A percentile compares a stretch with the other conserved stretches of the same genome.
These are phyloP conservation scores for Morone chrysops DNA, from an alignment of 2,113 vertebrate genomes.

Conservation along the genomic window DNA sequence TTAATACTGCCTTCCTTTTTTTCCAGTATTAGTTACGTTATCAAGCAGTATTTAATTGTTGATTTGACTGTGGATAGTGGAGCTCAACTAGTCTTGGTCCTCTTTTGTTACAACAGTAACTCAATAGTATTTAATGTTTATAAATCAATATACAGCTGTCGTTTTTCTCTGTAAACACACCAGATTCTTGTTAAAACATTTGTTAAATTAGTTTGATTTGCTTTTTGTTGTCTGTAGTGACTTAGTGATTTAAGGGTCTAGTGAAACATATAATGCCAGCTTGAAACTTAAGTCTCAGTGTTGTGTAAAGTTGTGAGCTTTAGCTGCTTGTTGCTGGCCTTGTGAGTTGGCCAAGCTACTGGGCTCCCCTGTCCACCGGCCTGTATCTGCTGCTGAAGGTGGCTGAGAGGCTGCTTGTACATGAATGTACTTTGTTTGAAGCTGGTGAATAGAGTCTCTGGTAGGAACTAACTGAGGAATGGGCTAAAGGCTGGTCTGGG, in stretches of 20 bases:
- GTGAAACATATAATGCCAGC: neutral
- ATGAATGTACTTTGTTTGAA: constrained; percentile 85
- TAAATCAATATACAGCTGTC: neutral
- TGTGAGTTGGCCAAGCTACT: constrained; percentile 68
- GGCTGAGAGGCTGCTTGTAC: constrained; percentile 80
- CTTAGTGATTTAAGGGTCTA: neutral
- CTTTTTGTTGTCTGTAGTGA: constrained; percentile 13
- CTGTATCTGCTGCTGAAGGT: constrained; percentile 77
- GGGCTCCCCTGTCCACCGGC: constrained; percentile 76
- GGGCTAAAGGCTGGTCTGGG: constrained; percentile 85
- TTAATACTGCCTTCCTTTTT: constrained; percentile 63
- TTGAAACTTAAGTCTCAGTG: neutral
- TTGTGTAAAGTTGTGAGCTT: constrained; percentile 43
- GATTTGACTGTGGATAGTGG: constrained; percentile 64
- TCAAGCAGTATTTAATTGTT: constrained; percentile 40
- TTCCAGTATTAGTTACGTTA: constrained; percentile 46
- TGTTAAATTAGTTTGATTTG: neutral
- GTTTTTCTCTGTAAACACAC: constrained; percentile 13
- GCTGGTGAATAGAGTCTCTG: constrained; percentile 86
- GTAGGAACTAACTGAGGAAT: constrained; percentile 86
- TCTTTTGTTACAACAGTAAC: constrained; percentile 17
- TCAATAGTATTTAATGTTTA: neutral
- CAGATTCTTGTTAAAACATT: neutral
- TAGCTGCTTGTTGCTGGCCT: constrained; percentile 50
- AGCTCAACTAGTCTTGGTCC: constrained; percentile 65